Conservation (phyloP, 1,140 invertebrate genomes). For the Trichoplusia ni region DNA sequence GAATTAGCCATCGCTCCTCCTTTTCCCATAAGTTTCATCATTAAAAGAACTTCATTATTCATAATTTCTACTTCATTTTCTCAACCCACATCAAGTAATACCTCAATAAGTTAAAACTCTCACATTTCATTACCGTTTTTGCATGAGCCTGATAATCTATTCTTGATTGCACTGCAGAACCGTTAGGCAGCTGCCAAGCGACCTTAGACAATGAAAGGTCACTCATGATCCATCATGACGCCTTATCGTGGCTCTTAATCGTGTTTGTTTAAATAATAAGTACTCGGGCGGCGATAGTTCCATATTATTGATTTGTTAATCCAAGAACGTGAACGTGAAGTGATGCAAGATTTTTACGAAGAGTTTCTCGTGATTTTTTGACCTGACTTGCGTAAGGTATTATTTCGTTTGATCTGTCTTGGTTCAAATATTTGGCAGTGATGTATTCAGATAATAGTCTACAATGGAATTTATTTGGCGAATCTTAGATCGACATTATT, state of each 20-base stretch:
- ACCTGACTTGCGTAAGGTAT: too few species aligned
- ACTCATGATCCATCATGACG: constrained; percentile 40
- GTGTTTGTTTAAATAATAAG: constrained; percentile 32
- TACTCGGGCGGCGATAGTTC: not conserved
- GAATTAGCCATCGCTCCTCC: too few species aligned
- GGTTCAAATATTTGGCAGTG: too few species aligned
- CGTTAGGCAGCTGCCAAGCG: constrained; percentile 35
- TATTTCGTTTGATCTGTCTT: too few species aligned
- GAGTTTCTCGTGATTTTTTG: too few species aligned
- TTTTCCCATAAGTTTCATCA: too few species aligned
- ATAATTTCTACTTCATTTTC: too few species aligned
- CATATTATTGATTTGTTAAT: constrained; percentile 1
- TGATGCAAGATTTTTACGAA: too few species aligned
- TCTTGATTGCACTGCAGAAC: constrained; percentile 33
- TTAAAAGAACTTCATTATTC: too few species aligned
- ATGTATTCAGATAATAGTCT: too few species aligned
- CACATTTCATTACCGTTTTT: constrained; percentile 17
- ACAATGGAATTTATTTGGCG: too few species aligned
- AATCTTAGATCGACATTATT: too few species aligned
- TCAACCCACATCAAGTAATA: not conserved
- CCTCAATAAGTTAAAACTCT: not conserved
- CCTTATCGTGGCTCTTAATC: constrained; percentile 35
- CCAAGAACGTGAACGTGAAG: not conserved
- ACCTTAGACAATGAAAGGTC: constrained; percentile 45
- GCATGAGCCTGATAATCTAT: constrained; percentile 30